Evolutionary conservation across 2,113 vertebrate species (phyloP).

Genomic region (Pterocles orientalis): DNA sequence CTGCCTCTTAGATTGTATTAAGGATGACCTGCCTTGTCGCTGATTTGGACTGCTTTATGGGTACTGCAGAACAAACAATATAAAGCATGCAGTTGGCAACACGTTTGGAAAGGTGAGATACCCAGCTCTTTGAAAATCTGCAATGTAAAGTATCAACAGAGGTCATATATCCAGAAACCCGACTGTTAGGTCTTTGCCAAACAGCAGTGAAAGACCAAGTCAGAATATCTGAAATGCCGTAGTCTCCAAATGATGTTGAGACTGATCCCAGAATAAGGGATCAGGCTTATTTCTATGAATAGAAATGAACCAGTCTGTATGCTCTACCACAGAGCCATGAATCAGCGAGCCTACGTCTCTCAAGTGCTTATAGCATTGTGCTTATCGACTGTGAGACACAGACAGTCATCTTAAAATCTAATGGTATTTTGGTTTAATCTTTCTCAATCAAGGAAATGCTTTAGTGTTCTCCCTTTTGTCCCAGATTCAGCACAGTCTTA

Average conservation of each 20-base stretch:
- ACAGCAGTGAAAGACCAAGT: not conserved
- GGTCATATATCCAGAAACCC: not conserved
- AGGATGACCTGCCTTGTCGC: not conserved
- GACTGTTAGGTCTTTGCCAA: not conserved
- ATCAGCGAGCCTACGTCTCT: not conserved
- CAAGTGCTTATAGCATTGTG: not conserved
- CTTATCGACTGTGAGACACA: not conserved
- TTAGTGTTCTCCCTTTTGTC: not conserved
- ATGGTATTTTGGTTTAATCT: not conserved
- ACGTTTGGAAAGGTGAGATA: not conserved
- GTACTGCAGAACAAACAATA: not conserved
- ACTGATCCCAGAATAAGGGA: not conserved
- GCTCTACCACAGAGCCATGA: not conserved
- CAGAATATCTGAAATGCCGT: not conserved
- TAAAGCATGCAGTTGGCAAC: not conserved
- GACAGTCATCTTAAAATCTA: not conserved
- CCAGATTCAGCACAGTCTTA: not conserved
- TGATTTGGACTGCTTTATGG: not conserved
- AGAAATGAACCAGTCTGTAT: not conserved
- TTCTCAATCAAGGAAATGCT: not conserved
- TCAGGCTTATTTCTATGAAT: not conserved
- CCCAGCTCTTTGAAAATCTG: not conserved
- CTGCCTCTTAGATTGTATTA: not conserved
- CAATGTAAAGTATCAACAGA: not conserved
- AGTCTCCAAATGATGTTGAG: not conserved